Evolutionary conservation across 2,113 vertebrate genomes (phyloP), one percentile per base, ranked within the genome.

Genomic region (human): DNA sequence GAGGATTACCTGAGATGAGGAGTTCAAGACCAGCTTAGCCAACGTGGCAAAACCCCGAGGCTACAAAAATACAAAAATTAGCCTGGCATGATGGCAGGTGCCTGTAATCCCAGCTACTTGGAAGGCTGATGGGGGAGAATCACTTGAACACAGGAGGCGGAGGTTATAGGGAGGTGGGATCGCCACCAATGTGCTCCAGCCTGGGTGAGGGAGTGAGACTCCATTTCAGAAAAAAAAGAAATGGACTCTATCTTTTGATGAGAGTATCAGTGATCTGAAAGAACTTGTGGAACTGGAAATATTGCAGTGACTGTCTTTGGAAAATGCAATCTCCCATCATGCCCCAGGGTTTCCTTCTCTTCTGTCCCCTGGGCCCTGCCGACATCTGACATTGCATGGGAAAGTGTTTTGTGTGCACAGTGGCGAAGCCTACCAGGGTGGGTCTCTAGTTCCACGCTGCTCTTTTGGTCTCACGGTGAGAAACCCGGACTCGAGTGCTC

Each of bases 11-110:
- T 64, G 61, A 64, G 27, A 64, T 14, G 27, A 64, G 61, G 5
- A 30, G 61, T 64, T 64, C 61, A 64, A 64, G 61, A 0, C 27
- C 61, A 30, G 61, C 5, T 5, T 64, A 64, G 61, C 61, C 61
- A 64, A 64, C 27, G 6, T 6, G 61, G 61, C 1, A 4, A 27
- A 14, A 64, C 5, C 11, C 12, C 5, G 0, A 30, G 12, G 30
- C 59, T 64, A 64, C 25, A 30, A 30, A 64, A 64, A 64, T 64
- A 64, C 61, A 64, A 64, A 64, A 30, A 64, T 64, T 64, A 64
- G 61, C 61, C 27, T 64, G 61, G 27, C 61, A 64, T 64, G 27
- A 64, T 30, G 61, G 61, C 27, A 30, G 61, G 27, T 14, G 12
- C 30, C 61, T 64, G 61, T 64, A 64, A 64, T 64, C 61, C 52